Conservation (phyloP, 2,113 vertebrate species). For the Corythornis cristatus region DNA sequence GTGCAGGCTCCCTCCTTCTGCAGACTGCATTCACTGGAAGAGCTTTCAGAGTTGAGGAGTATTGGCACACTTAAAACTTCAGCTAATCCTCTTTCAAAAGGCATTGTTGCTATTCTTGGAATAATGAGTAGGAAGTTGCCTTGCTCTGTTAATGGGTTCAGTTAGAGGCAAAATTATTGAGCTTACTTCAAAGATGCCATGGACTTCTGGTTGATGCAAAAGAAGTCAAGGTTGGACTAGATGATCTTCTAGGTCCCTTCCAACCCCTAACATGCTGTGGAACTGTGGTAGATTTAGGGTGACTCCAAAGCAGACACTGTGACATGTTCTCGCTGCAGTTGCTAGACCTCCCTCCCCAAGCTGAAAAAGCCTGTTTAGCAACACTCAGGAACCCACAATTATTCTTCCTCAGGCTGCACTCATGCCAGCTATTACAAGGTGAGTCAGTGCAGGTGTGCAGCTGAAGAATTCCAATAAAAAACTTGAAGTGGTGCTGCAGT, state of each 20-base stretch:
- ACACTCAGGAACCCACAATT: not conserved
- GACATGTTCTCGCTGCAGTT: not conserved
- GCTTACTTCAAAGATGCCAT: not conserved
- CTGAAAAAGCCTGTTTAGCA: not conserved
- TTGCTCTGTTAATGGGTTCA: conserved; percentile 29
- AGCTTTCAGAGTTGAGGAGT: conserved; percentile 30
- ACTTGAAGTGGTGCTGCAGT: not conserved
- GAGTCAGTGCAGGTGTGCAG: not conserved
- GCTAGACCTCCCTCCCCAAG: not conserved
- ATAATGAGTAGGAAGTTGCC: conserved; percentile 33
- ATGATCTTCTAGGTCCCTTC: too few species aligned
- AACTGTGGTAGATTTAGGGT: not conserved
- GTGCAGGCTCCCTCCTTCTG: not conserved
- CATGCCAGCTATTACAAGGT: not conserved
- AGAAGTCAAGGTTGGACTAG: not conserved
- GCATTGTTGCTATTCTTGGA: conserved; percentile 43
- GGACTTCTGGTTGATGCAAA: not conserved
- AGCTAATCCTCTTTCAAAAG: conserved; percentile 31
- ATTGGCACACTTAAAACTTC: conserved; percentile 37
- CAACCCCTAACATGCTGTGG: too few species aligned
- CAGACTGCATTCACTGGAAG: not conserved
- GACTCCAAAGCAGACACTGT: not conserved
- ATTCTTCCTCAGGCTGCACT: not conserved
- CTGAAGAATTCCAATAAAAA: not conserved
- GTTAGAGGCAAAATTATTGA: not conserved